Evolutionary conservation across 2,797 vertebrate species (phyloP).

Genomic region (Rhincodon typus): DNA sequence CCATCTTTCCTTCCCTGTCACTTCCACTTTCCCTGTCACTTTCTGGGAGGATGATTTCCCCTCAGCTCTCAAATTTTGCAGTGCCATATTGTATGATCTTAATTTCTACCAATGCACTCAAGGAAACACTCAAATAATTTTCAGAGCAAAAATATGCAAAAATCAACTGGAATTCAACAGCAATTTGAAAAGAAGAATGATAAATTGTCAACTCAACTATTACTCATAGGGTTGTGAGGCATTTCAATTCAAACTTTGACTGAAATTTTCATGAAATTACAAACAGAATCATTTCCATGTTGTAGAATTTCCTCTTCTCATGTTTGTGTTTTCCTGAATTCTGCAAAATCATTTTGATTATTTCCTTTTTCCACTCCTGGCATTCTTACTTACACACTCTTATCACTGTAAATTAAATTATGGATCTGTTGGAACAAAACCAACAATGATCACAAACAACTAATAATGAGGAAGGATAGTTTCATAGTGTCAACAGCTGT

Average conservation of each 20-base stretch:
- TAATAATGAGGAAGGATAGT: not conserved
- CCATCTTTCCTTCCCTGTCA: no score
- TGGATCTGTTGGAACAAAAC: not conserved
- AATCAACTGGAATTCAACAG: not conserved
- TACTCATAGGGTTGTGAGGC: not conserved
- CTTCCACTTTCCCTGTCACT: no score
- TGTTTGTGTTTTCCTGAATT: not conserved
- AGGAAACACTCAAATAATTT: not conserved
- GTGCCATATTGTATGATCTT: not conserved
- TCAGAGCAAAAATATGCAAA: not conserved
- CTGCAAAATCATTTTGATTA: not conserved
- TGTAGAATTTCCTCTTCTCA: not conserved
- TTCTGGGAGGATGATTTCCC: no score
- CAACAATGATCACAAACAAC: not conserved
- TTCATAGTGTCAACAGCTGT: conserved; percentile 6
- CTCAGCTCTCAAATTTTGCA: not conserved
- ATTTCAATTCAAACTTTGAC: not conserved
- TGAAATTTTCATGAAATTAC: not conserved
- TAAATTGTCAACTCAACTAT: not conserved
- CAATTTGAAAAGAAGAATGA: not conserved
- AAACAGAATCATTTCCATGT: not conserved
- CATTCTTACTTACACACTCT: not conserved
- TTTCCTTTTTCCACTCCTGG: not conserved
- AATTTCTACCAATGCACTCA: not conserved
- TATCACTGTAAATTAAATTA: not conserved